Evolutionary conservation across 2,888 invertebrate species (phyloP).

Genomic region (Alloplasta piceator): DNA sequence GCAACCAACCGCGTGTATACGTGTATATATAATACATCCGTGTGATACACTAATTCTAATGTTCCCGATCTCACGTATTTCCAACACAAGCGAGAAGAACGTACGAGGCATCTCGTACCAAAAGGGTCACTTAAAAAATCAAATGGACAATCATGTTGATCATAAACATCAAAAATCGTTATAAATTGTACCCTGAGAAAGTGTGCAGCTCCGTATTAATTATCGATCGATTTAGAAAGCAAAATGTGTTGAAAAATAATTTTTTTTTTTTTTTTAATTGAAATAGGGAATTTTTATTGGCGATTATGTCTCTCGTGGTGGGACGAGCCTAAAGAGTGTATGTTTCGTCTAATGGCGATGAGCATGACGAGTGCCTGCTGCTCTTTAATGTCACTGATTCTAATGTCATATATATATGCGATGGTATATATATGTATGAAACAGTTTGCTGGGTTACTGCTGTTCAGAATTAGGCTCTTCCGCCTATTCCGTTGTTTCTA

Average conservation of each 20-base stretch:
- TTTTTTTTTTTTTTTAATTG: not conserved
- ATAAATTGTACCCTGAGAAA: too few species aligned
- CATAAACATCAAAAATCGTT: too few species aligned
- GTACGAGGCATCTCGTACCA: too few species aligned
- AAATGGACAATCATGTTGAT: too few species aligned
- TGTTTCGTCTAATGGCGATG: constrained; percentile 78
- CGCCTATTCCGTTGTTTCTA: constrained; percentile 83
- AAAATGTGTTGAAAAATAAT: not conserved
- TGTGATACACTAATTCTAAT: not conserved
- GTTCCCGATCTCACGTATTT: not conserved
- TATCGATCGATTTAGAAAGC: not conserved
- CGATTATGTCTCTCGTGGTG: constrained; percentile 52
- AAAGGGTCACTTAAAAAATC: too few species aligned
- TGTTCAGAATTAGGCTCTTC: constrained; percentile 82
- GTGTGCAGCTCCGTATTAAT: too few species aligned
- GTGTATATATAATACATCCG: constrained; percentile 14
- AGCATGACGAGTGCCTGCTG: constrained; percentile 69
- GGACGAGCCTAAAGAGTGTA: constrained; percentile 70
- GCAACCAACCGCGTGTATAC: constrained; percentile 38
- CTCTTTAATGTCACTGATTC: constrained; percentile 54
- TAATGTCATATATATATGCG: constrained; percentile 38
- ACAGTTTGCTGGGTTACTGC: constrained; percentile 72
- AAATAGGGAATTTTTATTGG: constrained; percentile 19
- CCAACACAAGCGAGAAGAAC: too few species aligned
- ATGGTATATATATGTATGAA: constrained; percentile 22